These are phyloP conservation scores for Drosophila busckii DNA, from an alignment of 1,140 invertebrate genomes.

Conservation along the genomic window DNA sequence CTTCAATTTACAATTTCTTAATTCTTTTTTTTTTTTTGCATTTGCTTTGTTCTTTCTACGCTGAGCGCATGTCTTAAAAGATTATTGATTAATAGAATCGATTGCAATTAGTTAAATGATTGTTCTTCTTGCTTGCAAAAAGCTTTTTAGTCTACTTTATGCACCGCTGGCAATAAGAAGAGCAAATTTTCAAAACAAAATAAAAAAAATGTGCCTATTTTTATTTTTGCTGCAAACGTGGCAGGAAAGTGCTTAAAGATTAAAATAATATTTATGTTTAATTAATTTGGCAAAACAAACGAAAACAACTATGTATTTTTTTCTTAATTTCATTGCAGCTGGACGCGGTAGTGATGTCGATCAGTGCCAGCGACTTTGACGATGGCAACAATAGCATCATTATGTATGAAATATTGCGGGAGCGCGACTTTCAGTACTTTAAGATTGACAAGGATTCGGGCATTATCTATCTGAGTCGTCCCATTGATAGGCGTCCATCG, in stretches of 20 bases:
- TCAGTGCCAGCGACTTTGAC: slow-evolving; percentile 93
- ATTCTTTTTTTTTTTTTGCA: no score
- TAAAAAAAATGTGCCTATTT: slow-evolving; percentile 33
- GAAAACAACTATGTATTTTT: slow-evolving; percentile 27
- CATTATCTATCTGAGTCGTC: slow-evolving; percentile 86
- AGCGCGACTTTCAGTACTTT: slow-evolving; percentile 86
- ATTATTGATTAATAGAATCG: no score
- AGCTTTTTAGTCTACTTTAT: no score
- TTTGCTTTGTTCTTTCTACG: no score
- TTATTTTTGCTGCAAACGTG: slow-evolving; percentile 34
- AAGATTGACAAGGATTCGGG: slow-evolving; percentile 87
- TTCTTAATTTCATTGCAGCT: slow-evolving; percentile 55
- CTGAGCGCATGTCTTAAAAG: no score
- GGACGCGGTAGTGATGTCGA: slow-evolving; percentile 88
- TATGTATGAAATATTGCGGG: slow-evolving; percentile 82
- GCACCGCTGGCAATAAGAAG: neutral
- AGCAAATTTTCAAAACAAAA: neutral
- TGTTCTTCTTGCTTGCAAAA: no score
- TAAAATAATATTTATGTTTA: neutral
- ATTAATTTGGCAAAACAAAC: slow-evolving; percentile 12
- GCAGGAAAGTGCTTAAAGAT: slow-evolving; percentile 42
- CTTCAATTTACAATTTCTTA: no score
- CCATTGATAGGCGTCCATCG: slow-evolving; percentile 82
- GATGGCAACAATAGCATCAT: slow-evolving; percentile 91
- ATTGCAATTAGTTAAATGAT: no score